Evolutionary conservation across 2,888 invertebrate species (phyloP).

Genomic region (Zele albiditarsus): DNA sequence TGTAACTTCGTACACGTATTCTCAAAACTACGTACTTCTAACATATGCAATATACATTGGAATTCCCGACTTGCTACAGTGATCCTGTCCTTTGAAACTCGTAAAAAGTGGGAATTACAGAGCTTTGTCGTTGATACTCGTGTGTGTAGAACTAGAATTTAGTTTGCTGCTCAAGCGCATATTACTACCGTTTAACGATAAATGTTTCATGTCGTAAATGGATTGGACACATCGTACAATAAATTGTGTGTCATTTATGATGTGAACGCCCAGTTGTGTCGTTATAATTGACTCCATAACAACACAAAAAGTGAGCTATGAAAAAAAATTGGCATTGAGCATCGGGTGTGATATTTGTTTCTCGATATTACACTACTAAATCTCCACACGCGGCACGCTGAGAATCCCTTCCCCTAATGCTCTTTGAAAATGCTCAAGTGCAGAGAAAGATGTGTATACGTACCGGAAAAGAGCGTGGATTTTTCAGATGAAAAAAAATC

Average conservation of each 20-base stretch:
- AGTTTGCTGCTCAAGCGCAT: too few species aligned
- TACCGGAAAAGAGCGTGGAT: background rate
- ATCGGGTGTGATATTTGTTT: conserved; percentile 41
- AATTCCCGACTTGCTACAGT: too few species aligned
- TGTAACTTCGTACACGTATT: too few species aligned
- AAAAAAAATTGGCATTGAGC: conserved; percentile 13
- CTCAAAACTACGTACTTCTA: too few species aligned
- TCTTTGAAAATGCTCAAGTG: background rate
- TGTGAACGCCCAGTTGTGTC: background rate
- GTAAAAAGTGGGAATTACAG: too few species aligned
- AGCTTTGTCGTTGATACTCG: too few species aligned
- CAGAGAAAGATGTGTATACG: background rate
- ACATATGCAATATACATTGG: too few species aligned
- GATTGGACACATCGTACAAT: too few species aligned
- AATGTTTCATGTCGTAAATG: too few species aligned
- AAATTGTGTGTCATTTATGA: background rate
- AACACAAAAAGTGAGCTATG: background rate
- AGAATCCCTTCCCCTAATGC: background rate
- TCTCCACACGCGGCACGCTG: conserved; percentile 14
- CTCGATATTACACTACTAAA: conserved; percentile 39
- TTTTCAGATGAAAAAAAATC: conserved; percentile 13
- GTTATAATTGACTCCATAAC: background rate
- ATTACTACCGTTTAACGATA: too few species aligned
- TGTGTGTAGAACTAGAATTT: too few species aligned
- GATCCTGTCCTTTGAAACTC: too few species aligned